Percentiles rank a stretch among this genome's conserved stretches.
These are phyloP conservation scores for Brachyrhaphis roseni DNA, from an alignment of 2,797 vertebrate species.

Conservation along the genomic window DNA sequence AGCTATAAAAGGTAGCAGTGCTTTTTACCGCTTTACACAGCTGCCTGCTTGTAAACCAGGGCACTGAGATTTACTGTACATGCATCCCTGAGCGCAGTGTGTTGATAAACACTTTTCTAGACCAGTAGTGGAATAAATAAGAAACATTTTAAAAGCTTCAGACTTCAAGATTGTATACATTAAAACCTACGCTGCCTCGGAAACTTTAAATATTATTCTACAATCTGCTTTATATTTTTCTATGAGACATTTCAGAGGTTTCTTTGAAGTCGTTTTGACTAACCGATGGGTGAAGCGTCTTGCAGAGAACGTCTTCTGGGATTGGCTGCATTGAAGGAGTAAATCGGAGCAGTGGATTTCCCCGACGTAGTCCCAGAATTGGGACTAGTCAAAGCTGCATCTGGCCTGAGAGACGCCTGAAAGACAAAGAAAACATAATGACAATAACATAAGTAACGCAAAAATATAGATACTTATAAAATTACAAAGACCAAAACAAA, in stretches of 20 bases:
- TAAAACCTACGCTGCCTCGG: not conserved
- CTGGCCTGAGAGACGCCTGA: constrained; percentile 87
- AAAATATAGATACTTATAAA: too few relatives aligned
- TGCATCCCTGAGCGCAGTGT: constrained; percentile 2
- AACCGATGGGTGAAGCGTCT: constrained; percentile 88
- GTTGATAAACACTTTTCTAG: constrained; percentile 16
- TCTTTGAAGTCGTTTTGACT: constrained; percentile 46
- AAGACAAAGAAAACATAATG: constrained; percentile 51
- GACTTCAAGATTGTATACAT: constrained; percentile 3
- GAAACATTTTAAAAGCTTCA: not conserved
- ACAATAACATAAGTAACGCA: not conserved
- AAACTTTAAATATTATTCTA: constrained; percentile 21
- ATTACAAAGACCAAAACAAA: not conserved
- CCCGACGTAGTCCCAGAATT: constrained; percentile 84
- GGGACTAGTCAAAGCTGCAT: constrained; percentile 86
- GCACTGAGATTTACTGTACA: not conserved
- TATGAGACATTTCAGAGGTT: constrained; percentile 7
- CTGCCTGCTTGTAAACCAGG: constrained; percentile 4
- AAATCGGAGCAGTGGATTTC: constrained; percentile 89
- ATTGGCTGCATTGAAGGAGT: constrained; percentile 87
- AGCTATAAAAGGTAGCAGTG: constrained; percentile 1
- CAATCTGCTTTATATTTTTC: constrained; percentile 2
- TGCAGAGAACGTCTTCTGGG: constrained; percentile 90
- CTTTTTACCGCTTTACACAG: not conserved
- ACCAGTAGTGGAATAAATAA: constrained; percentile 2